Conservation (phyloP, 2,113 vertebrate species). For the Seriola quinqueradiata region DNA sequence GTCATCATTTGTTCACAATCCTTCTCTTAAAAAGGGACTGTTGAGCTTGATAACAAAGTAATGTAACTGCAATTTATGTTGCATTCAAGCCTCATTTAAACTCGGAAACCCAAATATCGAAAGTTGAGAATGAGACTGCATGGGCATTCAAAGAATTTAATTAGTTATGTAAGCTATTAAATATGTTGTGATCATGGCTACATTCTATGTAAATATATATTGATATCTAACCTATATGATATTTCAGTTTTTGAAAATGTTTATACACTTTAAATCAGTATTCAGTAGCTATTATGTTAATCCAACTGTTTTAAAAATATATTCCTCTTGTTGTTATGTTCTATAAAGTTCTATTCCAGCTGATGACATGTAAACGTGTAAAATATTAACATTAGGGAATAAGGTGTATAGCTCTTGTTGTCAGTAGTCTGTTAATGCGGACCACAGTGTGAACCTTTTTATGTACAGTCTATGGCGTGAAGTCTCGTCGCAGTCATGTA, state of each 20-base stretch:
- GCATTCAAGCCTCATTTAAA: conserved; percentile 27
- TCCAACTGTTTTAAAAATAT: too few relatives aligned
- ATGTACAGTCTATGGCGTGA: background rate
- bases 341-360: too few relatives aligned
- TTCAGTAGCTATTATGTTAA: too few relatives aligned
- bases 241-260: too few relatives aligned
- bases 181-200: background rate
- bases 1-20: background rate
- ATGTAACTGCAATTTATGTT: conserved; percentile 15
- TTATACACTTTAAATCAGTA: too few relatives aligned
- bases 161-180: background rate
- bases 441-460: too few relatives aligned
- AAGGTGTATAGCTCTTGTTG: too few relatives aligned
- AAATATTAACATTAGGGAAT: too few relatives aligned
- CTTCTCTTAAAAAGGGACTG: background rate
- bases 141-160: background rate
- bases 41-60: background rate
- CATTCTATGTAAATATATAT: background rate
- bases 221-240: background rate
- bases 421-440: background rate
- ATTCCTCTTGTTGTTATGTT: too few relatives aligned
- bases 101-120: background rate
- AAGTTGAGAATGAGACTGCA: background rate
- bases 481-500: too few relatives aligned
- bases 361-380: too few relatives aligned